Evolutionary conservation across 2,113 vertebrate species (phyloP).

Genomic region (Notothenia rossii): DNA sequence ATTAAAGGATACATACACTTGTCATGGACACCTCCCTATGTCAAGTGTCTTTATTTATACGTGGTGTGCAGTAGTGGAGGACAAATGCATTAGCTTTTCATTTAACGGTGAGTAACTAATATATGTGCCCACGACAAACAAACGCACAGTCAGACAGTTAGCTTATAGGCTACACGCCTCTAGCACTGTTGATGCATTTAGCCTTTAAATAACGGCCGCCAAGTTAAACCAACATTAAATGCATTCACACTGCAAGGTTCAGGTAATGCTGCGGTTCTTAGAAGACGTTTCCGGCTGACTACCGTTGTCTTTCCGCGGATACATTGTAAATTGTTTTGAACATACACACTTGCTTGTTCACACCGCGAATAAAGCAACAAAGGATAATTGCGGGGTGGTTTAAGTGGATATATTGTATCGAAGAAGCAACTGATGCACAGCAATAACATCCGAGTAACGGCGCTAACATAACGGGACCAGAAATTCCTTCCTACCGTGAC

Average conservation of each 20-base stretch:
- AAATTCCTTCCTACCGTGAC: constrained; percentile 42
- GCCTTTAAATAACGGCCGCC: not conserved
- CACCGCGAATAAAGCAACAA: constrained; percentile 8
- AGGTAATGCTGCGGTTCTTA: not conserved
- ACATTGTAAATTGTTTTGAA: constrained; percentile 24
- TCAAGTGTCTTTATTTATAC: constrained; percentile 31
- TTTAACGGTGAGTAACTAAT: not conserved
- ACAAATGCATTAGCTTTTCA: constrained; percentile 25
- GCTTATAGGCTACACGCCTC: constrained; percentile 55
- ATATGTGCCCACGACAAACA: constrained; percentile 13
- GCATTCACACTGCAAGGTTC: not conserved
- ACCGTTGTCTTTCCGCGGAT: not conserved
- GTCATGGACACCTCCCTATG: constrained; percentile 15
- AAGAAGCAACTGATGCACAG: not conserved
- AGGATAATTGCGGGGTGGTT: not conserved
- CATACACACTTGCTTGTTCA: constrained; percentile 17
- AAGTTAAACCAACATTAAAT: not conserved
- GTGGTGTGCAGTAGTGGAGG: constrained; percentile 22
- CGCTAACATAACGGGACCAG: constrained; percentile 45
- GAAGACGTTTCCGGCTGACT: not conserved
- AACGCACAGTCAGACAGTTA: constrained; percentile 44
- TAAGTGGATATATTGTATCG: not conserved
- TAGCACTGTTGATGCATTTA: constrained; percentile 42
- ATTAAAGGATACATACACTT: constrained; percentile 3
- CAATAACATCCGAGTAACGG: not conserved